phyloP scores from a whole-genome alignment of 2,888 invertebrate species.

The Ceraclea dissimilis region DNA sequence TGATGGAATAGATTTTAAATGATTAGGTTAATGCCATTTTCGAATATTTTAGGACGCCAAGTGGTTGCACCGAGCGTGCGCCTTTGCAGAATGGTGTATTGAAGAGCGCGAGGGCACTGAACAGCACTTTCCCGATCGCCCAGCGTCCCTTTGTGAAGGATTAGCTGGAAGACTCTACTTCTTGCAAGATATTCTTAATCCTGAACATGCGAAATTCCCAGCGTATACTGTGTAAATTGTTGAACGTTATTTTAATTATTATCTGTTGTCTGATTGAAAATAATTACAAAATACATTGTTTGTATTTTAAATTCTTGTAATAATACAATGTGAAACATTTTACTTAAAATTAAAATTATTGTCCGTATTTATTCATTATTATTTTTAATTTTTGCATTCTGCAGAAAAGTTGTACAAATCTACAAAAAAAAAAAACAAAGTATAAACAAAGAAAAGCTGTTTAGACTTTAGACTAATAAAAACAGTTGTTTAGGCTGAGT shows the following conservation, averaged over 20 bases:
- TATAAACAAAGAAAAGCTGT: too few relatives aligned
- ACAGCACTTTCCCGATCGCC: slow-evolving; percentile 65
- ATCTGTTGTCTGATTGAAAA: neutral
- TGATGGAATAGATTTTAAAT: too few relatives aligned
- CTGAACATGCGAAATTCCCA: slow-evolving; percentile 65
- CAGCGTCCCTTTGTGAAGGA: slow-evolving; percentile 79
- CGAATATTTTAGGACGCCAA: slow-evolving; percentile 55
- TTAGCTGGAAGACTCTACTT: slow-evolving; percentile 71
- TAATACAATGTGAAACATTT: slow-evolving; percentile 22
- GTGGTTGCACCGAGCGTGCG: slow-evolving; percentile 66
- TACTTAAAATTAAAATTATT: neutral
- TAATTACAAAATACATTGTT: neutral
- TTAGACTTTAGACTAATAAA: too few relatives aligned
- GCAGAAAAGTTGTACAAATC: too few relatives aligned
- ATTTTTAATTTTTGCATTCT: too few relatives aligned
- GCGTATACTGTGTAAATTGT: slow-evolving; percentile 43
- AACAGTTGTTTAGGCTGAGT: too few relatives aligned
- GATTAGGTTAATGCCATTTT: too few relatives aligned
- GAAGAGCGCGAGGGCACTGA: slow-evolving; percentile 62
- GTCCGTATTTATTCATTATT: too few relatives aligned
- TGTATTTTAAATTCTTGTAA: slow-evolving; percentile 28
- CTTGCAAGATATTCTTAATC: slow-evolving; percentile 59
- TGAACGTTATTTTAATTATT: too few relatives aligned
- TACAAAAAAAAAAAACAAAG: too few relatives aligned
- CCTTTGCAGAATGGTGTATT: slow-evolving; percentile 77